phyloP scores from a whole-genome alignment of 2,113 vertebrate genomes.

The Hystrix cristata region DNA sequence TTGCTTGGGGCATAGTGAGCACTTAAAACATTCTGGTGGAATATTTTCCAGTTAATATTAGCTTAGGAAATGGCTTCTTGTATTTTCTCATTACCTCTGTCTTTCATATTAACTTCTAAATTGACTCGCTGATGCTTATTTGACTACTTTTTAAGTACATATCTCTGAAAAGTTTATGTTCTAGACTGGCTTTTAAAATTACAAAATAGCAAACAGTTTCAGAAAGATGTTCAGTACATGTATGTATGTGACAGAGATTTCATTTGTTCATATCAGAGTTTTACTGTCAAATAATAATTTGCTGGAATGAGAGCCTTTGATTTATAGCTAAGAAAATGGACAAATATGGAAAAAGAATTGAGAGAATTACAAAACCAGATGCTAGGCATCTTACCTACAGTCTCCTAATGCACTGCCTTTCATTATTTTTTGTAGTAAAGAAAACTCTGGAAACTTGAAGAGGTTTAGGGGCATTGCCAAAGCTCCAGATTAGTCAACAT shows the following conservation, averaged over 20 bases:
- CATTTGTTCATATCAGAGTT: background rate
- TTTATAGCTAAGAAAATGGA: background rate
- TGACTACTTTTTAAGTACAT: background rate
- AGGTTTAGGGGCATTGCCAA: background rate
- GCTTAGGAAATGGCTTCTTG: background rate
- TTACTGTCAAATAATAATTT: conserved; percentile 19
- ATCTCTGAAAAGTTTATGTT: background rate
- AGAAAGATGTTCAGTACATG: background rate
- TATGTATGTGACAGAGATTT: background rate
- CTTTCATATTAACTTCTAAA: conserved; percentile 49
- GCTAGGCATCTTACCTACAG: background rate
- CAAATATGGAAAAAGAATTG: background rate
- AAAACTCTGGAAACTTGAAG: background rate
- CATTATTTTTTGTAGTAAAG: background rate
- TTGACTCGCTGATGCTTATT: background rate
- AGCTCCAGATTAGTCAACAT: background rate
- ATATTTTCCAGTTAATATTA: conserved; percentile 25
- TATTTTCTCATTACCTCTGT: background rate
- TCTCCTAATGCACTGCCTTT: background rate
- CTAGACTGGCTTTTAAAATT: background rate
- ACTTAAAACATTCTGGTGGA: background rate
- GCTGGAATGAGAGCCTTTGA: background rate
- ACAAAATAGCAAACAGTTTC: conserved; percentile 28
- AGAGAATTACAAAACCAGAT: background rate
- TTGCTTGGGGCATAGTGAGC: background rate